Conservation (phyloP, 2,888 invertebrate genomes). For the Apamea crenata region DNA sequence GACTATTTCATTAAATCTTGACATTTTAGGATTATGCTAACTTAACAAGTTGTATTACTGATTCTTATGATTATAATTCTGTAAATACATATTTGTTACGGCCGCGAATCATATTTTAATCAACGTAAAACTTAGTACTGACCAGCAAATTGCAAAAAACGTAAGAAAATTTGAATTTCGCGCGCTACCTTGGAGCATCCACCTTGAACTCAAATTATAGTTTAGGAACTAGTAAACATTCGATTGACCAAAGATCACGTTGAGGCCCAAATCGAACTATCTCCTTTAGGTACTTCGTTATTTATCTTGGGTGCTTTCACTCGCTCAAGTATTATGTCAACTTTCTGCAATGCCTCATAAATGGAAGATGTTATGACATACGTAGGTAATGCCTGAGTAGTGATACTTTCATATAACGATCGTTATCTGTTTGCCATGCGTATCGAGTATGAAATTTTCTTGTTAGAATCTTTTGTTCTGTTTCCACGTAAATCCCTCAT, state of each 20-base stretch:
- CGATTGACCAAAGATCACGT: background rate
- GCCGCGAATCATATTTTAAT: too few relatives aligned
- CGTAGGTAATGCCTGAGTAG: background rate
- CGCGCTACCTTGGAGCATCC: too few relatives aligned
- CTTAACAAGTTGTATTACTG: too few relatives aligned
- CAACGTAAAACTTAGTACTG: too few relatives aligned
- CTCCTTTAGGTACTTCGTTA: background rate
- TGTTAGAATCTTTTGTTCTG: slow-evolving; percentile 26
- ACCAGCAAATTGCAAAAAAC: too few relatives aligned
- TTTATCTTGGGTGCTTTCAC: background rate
- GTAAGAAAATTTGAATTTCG: too few relatives aligned
- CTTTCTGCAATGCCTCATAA: background rate
- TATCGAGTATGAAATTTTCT: slow-evolving; percentile 20
- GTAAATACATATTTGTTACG: too few relatives aligned
- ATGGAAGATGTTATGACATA: slow-evolving; percentile 5
- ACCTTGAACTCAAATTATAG: too few relatives aligned
- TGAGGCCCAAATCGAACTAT: background rate
- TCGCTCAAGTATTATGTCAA: background rate
- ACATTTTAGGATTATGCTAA: too few relatives aligned
- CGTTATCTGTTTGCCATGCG: background rate
- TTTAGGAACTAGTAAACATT: background rate
- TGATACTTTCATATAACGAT: slow-evolving; percentile 1
- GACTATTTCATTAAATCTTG: too few relatives aligned
- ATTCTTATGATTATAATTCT: too few relatives aligned
- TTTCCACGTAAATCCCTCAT: slow-evolving; percentile 15